These are phyloP conservation scores for Argyresthia albistria DNA, from an alignment of 2,888 invertebrate species.

Conservation along the genomic window DNA sequence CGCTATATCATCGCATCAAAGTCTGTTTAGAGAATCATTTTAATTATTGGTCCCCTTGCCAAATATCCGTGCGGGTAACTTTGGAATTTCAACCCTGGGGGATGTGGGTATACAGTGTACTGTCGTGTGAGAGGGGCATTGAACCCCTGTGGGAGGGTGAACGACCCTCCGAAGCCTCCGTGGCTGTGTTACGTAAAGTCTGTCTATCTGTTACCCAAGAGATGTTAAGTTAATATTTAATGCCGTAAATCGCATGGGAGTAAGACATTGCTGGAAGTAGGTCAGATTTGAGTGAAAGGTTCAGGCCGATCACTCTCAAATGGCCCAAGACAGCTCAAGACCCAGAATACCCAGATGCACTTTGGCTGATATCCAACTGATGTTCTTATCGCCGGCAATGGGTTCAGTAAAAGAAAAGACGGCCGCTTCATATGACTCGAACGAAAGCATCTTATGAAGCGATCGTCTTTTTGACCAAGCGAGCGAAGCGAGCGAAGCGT, in stretches of 20 bases:
- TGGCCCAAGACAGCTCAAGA: neutral
- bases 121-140: too few relatives aligned
- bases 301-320: neutral
- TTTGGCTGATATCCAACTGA: too few relatives aligned
- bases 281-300: neutral
- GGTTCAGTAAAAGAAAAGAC: too few relatives aligned
- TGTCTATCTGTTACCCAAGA: slow-evolving; percentile 28
- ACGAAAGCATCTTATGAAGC: too few relatives aligned
- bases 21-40: slow-evolving; percentile 12
- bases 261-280: neutral
- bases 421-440: too few relatives aligned
- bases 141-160: slow-evolving; percentile 27
- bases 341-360: too few relatives aligned
- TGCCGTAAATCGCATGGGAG: slow-evolving; percentile 8
- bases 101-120: too few relatives aligned
- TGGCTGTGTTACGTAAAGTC: slow-evolving; percentile 11
- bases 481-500: too few relatives aligned
- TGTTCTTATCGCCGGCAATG: too few relatives aligned
- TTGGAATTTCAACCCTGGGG: too few relatives aligned
- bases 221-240: slow-evolving; percentile 18
- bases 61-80: neutral
- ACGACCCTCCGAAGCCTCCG: slow-evolving; percentile 29
- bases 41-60: slow-evolving; percentile 11
- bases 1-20: slow-evolving; percentile 5
- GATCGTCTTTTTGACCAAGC: too few relatives aligned